Percentiles rank a stretch among this genome's conserved stretches.
These are phyloP conservation scores for Anaspis maculata DNA, from an alignment of 2,888 invertebrate species.

Conservation along the genomic window DNA sequence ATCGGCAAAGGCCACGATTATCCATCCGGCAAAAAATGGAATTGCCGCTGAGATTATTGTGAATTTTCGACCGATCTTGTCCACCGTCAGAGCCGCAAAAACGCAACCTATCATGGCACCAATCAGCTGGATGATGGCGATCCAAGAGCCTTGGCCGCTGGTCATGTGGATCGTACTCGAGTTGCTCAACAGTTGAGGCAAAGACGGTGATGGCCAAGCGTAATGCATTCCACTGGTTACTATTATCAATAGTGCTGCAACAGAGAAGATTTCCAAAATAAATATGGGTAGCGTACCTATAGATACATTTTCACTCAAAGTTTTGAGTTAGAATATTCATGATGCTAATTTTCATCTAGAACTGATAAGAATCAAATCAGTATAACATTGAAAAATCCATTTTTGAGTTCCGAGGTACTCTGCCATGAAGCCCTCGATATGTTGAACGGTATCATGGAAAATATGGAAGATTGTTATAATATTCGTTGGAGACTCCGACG, in stretches of 20 bases:
- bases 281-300: no score
- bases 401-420: no score
- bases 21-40: constrained; percentile 1
- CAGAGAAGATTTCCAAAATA: no score
- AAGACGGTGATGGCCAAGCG: constrained; percentile 5
- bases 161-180: constrained; percentile 2
- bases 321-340: no score
- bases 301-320: no score
- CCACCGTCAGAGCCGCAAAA: neutral
- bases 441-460: no score
- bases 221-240: neutral
- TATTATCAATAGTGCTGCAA: neutral
- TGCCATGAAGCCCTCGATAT: no score
- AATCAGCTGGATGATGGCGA: neutral
- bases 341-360: no score
- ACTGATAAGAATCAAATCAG: no score
- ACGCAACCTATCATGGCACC: constrained; percentile 1
- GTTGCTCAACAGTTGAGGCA: constrained; percentile 2
- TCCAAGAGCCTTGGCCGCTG: constrained; percentile 1
- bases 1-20: constrained; percentile 2
- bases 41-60: constrained; percentile 1
- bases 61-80: constrained; percentile 4
- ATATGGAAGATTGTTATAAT: no score
- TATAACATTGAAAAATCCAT: no score
- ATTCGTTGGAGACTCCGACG: no score